A percentile compares a stretch with the other conserved stretches of the same genome.
These are phyloP conservation scores for Cladorhizidae sp. DNA, from an alignment of 37 sponge, comb jelly and placozoan species.

Conservation along the genomic window DNA sequence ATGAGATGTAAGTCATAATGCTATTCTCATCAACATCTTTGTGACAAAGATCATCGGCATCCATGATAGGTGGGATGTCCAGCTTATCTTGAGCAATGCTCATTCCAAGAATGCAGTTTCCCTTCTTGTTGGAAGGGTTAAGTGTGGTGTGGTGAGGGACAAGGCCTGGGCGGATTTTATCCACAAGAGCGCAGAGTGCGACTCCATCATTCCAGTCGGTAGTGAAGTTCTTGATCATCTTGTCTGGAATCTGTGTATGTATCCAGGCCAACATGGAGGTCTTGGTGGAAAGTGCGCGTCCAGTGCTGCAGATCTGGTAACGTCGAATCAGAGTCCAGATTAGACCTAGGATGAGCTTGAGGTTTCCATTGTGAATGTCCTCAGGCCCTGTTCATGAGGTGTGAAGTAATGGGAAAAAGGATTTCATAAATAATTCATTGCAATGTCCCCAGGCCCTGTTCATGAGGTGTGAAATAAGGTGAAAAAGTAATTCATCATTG, in stretches of 20 bases:
- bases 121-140: constrained; percentile 42
- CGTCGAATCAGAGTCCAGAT: constrained; percentile 93
- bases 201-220: constrained; percentile 92
- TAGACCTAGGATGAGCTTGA: constrained; percentile 93
- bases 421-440: too few relatives aligned
- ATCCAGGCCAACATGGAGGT: constrained; percentile 90
- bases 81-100: constrained; percentile 77
- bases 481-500: too few relatives aligned
- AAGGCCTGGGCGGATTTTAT: constrained; percentile 76
- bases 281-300: constrained; percentile 75
- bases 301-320: constrained; percentile 84
- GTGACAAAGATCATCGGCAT: constrained; percentile 69
- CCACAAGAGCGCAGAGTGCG: constrained; percentile 83
- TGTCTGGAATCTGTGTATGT: constrained; percentile 72
- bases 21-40: constrained; percentile 82
- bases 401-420: too few relatives aligned
- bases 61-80: constrained; percentile 67
- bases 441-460: too few relatives aligned
- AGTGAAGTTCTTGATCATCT: constrained; percentile 80
- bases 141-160: constrained; percentile 79
- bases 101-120: constrained; percentile 84
- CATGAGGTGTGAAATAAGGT: too few relatives aligned
- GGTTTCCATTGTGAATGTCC: constrained; percentile 87
- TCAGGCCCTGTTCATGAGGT: constrained; percentile 45
- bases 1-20: constrained; percentile 94